phyloP scores from a whole-genome alignment of 2,113 vertebrate genomes.

The Parotia lawesii region DNA sequence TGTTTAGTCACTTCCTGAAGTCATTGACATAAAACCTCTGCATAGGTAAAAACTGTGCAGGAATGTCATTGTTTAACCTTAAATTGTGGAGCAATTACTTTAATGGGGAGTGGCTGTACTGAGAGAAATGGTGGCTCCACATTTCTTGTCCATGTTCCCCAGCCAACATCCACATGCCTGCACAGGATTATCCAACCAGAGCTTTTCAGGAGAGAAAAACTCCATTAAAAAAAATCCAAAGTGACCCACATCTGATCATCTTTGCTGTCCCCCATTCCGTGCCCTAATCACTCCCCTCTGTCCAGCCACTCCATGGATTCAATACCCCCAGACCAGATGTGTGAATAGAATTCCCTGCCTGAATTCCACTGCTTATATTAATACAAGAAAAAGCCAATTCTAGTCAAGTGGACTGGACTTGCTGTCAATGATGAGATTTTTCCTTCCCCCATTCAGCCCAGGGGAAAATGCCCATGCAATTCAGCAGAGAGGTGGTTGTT shows the following conservation, averaged over 20 bases:
- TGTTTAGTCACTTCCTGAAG: neutral
- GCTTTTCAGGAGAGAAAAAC: neutral
- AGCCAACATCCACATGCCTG: neutral
- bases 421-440: neutral
- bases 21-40: neutral
- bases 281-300: neutral
- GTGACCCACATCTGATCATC: neutral
- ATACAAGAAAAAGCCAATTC: neutral
- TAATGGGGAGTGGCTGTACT: neutral
- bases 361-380: neutral
- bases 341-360: neutral
- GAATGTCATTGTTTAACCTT: neutral
- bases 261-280: neutral
- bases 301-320: neutral
- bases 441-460: fast-evolving
- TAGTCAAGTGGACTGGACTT: neutral
- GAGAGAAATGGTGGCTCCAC: neutral
- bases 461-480: neutral
- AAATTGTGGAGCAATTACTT: neutral
- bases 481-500: neutral
- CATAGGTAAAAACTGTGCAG: neutral
- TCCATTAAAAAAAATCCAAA: neutral
- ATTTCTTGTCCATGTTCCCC: neutral
- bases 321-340: fast-evolving
- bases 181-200: neutral